Base-by-base conservation (phyloP, 2,797 vertebrate genomes). In the Thamnophis elegans region DNA sequence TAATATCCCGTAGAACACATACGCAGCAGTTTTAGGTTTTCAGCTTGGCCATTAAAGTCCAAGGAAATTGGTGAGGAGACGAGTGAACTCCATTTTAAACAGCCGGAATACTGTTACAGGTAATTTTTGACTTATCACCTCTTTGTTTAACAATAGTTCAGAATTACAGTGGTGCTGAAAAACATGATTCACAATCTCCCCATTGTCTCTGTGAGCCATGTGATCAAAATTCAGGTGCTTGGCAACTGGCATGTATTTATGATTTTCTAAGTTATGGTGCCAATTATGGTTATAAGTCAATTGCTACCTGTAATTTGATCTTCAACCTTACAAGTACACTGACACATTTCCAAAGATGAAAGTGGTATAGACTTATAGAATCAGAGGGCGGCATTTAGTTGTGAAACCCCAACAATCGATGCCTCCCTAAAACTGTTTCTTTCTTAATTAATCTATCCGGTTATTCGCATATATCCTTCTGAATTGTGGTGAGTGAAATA, bases 21-120 rank as follows among this genome's bases (percentile, higher is more conserved):
- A 68, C 22, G 42, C 73, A 91, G 60, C 73, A 51, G 1, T 88
- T 95, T 89, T 92, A 54, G 87, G 5, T 82, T 89, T 28, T 90
- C 3, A 55, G 47, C 90, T 92, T 91, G 87, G 18, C 16, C 92
- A 36, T 94, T 91, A 90, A 32, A 0, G 0, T 82, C 47, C 51
- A 25, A 53, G 89, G 4, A 92, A 59, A 90, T 78, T 90, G 68
- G 88, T 54, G 58, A 42, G 9, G 0, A 53, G 5, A 62, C 13
- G 13, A 4, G 87, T 47, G 18, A 3, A 92, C n/a, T 26, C 59
- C 25, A 55, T 51, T 58, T 68, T 86, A 18, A 68, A 68, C 65
- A 2, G 51, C 1, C 58, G 51, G 89, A 94, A 13, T 10, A 60
- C 87, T 93, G 90, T 87, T 93, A 10, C 4, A 59, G 91, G 88